Conservation (phyloP, 1,140 invertebrate species). For the Aphelenchoides besseyi region DNA sequence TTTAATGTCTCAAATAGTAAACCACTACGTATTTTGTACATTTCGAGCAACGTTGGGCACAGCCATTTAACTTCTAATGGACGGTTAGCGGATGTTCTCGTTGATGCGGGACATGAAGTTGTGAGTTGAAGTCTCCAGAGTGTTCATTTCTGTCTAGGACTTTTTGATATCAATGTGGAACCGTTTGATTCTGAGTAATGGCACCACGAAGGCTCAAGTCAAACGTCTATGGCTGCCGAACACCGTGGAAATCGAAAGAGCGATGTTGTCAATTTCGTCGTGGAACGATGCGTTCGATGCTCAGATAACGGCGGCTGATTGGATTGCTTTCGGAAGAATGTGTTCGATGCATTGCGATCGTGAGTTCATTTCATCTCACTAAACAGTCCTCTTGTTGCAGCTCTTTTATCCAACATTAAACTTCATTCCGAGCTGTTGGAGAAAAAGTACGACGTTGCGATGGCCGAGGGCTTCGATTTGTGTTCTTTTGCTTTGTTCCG, state of each 20-base stretch:
- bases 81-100: not conserved
- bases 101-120: not conserved
- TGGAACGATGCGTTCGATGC: not conserved
- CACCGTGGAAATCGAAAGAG: not conserved
- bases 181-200: not conserved
- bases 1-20: not conserved
- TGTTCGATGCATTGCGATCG: not conserved
- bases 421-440: not conserved
- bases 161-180: not conserved
- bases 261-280: not conserved
- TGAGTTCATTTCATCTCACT: not conserved
- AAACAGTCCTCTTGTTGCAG: not conserved
- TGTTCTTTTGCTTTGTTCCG: slow-evolving; percentile 10
- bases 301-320: not conserved
- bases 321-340: not conserved
- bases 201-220: not conserved
- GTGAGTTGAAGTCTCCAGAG: not conserved
- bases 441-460: not conserved
- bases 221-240: not conserved
- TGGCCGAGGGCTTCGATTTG: not conserved
- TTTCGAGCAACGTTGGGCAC: not conserved
- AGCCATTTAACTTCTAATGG: not conserved
- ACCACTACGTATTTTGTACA: not conserved
- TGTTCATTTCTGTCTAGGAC: not conserved
- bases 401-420: not conserved